phyloP scores from a whole-genome alignment of 2,888 invertebrate genomes.

The Chrysolina americana region DNA sequence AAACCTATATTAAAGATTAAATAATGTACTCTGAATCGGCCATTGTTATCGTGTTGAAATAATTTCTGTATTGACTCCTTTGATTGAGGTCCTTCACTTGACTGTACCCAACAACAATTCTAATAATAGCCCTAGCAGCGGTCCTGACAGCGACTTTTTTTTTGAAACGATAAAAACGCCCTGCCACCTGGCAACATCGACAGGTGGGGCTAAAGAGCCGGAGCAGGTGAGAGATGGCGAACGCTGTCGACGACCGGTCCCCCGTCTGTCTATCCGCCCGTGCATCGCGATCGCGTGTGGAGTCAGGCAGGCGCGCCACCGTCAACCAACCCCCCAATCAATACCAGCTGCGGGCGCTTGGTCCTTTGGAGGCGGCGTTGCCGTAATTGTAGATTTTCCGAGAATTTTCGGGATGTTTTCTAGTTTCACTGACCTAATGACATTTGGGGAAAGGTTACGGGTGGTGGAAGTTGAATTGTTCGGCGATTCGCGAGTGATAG shows the following conservation, averaged over 20 bases:
- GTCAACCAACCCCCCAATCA: conserved; percentile 58
- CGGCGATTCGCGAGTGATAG: not conserved
- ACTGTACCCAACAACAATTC: conserved; percentile 32
- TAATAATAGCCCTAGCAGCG: conserved; percentile 20
- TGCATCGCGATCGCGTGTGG: conserved; percentile 66
- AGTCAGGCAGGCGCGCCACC: conserved; percentile 66
- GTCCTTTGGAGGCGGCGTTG: conserved; percentile 41
- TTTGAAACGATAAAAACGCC: conserved; percentile 22
- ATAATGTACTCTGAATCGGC: too few relatives aligned
- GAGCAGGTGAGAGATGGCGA: conserved; percentile 43
- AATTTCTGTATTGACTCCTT: too few relatives aligned
- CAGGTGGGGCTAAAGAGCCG: conserved; percentile 29
- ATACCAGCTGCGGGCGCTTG: conserved; percentile 70
- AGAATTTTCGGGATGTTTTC: not conserved
- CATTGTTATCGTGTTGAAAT: too few relatives aligned
- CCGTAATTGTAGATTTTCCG: conserved; percentile 10
- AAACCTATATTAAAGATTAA: too few relatives aligned
- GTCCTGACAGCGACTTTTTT: not conserved
- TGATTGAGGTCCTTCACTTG: too few relatives aligned
- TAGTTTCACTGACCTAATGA: conserved; percentile 15
- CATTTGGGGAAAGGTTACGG: conserved; percentile 10
- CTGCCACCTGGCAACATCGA: conserved; percentile 32
- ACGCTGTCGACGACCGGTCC: conserved; percentile 58
- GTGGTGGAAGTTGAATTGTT: not conserved
- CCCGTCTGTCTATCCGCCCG: conserved; percentile 54